Percentiles rank a stretch among this genome's conserved stretches.
phyloP scores from a whole-genome alignment of 2,888 invertebrate species.

The Chrysina gloriosa region DNA sequence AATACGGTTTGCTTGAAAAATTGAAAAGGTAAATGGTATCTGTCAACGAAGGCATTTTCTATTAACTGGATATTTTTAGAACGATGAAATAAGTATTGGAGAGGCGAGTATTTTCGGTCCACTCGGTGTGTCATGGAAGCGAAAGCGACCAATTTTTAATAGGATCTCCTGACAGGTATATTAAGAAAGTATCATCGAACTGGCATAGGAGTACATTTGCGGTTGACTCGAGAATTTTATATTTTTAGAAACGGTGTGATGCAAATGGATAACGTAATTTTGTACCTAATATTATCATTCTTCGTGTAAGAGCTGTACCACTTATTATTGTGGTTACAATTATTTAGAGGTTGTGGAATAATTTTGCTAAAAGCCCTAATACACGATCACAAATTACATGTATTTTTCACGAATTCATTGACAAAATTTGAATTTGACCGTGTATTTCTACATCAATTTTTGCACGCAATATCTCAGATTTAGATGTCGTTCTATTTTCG shows the following conservation, averaged over 20 bases:
- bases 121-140: background rate
- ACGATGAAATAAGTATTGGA: background rate
- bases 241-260: slow-evolving; percentile 3
- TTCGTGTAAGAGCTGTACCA: no score
- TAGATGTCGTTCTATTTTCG: no score
- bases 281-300: no score
- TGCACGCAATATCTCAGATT: no score
- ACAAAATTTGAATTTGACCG: no score
- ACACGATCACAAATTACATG: no score
- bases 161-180: slow-evolving; percentile 4
- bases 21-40: background rate
- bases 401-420: no score
- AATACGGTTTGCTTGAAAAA: background rate
- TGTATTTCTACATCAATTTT: no score
- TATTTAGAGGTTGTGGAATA: no score
- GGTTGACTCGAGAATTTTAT: background rate
- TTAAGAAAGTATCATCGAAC: slow-evolving; percentile 24
- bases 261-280: background rate
- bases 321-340: no score
- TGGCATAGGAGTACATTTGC: background rate
- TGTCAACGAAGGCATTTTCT: background rate
- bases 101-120: background rate
- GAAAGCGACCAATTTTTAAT: slow-evolving; percentile 2
- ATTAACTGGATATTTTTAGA: background rate
- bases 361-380: no score